A percentile compares a stretch with the other conserved stretches of the same genome.
These are phyloP conservation scores for Alligator mississippiensis DNA, from an alignment of 2,113 vertebrate genomes.

Conservation along the genomic window DNA sequence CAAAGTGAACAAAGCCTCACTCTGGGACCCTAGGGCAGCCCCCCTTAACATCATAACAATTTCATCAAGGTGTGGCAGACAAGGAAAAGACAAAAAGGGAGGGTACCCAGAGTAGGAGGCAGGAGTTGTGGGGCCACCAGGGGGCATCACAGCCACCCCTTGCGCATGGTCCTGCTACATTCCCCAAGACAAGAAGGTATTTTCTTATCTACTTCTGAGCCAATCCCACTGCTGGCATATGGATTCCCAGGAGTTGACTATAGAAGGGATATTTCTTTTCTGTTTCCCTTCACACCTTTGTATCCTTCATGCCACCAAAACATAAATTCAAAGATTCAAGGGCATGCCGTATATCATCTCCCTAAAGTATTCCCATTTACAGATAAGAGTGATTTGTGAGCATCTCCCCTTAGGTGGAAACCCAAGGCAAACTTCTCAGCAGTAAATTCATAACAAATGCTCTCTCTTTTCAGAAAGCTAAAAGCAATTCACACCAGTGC, in stretches of 20 bases:
- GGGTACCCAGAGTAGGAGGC: no score
- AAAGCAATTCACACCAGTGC: background rate
- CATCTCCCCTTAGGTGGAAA: background rate
- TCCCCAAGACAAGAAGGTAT: conserved; percentile 28
- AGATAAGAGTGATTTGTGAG: background rate
- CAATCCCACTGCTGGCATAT: background rate
- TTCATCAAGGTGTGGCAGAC: no score
- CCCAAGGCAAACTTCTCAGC: background rate
- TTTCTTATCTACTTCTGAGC: background rate
- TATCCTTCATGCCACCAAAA: background rate
- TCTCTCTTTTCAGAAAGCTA: background rate
- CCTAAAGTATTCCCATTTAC: background rate
- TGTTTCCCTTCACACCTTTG: background rate
- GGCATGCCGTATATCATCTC: background rate
- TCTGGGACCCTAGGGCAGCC: no score
- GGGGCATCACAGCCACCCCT: no score
- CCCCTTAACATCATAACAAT: no score
- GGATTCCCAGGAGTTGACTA: background rate
- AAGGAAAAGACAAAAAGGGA: no score
- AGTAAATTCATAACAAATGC: background rate
- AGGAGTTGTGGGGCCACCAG: no score
- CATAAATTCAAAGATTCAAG: background rate
- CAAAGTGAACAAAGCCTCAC: no score
- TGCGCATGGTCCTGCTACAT: no score
- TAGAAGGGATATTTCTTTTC: background rate